phyloP scores from a whole-genome alignment of 2,888 invertebrate species.

The Scaptomyza tumidula region DNA sequence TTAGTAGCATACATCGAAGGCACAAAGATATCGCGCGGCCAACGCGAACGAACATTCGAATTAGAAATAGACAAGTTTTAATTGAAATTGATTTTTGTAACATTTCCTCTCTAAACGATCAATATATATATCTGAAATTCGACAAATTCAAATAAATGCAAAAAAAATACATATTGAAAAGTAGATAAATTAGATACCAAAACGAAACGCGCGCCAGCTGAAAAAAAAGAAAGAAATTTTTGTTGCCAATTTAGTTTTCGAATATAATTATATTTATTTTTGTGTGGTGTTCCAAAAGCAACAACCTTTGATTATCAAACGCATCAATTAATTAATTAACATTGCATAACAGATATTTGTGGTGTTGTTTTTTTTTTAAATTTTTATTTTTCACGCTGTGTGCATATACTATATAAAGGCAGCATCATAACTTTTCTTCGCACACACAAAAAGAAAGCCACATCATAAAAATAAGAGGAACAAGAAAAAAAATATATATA shows the following conservation, averaged over 20 bases:
- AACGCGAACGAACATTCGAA: conserved; percentile 73
- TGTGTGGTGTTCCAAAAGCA: conserved; percentile 57
- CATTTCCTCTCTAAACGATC: conserved; percentile 29
- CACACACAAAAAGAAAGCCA: conserved; percentile 16
- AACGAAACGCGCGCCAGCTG: conserved; percentile 67
- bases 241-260: conserved; percentile 45
- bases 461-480: conserved; percentile 29
- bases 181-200: conserved; percentile 28
- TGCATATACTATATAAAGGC: conserved; percentile 7
- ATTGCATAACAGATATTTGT: conserved; percentile 49
- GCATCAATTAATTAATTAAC: conserved; percentile 52
- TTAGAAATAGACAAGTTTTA: conserved; percentile 58
- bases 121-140: conserved; percentile 29
- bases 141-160: conserved; percentile 7
- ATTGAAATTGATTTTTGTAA: conserved; percentile 41
- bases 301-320: conserved; percentile 39
- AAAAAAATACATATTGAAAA: conserved; percentile 13
- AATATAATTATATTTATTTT: conserved; percentile 17
- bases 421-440: conserved; percentile 25
- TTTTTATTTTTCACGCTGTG: background rate
- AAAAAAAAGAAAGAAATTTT: conserved; percentile 10
- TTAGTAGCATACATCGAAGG: conserved; percentile 80
- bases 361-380: conserved; percentile 2
- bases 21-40: conserved; percentile 76
- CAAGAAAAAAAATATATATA: conserved; percentile 7